phyloP scores from a whole-genome alignment of 2,113 vertebrate species.

The Serinus canaria region DNA sequence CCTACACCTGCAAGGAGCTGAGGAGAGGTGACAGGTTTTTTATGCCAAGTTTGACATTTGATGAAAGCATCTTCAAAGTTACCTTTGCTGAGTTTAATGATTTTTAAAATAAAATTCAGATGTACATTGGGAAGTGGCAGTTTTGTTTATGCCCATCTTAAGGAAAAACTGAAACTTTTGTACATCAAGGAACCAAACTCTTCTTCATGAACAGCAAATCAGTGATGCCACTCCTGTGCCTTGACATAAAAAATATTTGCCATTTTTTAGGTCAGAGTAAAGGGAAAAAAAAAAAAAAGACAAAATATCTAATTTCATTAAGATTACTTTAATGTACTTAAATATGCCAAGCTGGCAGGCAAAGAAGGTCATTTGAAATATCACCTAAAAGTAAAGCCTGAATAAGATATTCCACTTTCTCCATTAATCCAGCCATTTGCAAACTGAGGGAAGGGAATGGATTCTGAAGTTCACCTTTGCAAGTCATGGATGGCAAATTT shows the following conservation, averaged over 20 bases:
- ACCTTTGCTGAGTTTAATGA: neutral
- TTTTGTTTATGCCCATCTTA: neutral
- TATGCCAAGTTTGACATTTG: neutral
- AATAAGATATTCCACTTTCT: neutral
- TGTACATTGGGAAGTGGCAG: rapidly evolving
- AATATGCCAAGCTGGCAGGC: neutral
- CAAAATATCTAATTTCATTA: neutral
- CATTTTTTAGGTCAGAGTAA: neutral
- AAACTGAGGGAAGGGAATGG: neutral
- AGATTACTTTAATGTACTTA: neutral
- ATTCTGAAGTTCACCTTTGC: conserved; percentile 53
- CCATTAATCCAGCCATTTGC: conserved; percentile 24
- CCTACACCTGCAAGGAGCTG: neutral
- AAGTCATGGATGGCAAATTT: conserved; percentile 40
- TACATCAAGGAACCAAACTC: neutral
- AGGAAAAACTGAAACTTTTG: neutral
- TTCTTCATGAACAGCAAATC: neutral
- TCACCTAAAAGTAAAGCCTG: neutral
- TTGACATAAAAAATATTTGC: neutral
- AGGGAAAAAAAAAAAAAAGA: neutral
- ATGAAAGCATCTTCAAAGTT: neutral
- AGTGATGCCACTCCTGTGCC: neutral
- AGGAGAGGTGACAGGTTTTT: neutral
- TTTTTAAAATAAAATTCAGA: neutral
- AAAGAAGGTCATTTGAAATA: conserved; percentile 26